These are phyloP conservation scores for Florisuga fusca DNA, from an alignment of 2,797 vertebrate genomes.

Conservation along the genomic window DNA sequence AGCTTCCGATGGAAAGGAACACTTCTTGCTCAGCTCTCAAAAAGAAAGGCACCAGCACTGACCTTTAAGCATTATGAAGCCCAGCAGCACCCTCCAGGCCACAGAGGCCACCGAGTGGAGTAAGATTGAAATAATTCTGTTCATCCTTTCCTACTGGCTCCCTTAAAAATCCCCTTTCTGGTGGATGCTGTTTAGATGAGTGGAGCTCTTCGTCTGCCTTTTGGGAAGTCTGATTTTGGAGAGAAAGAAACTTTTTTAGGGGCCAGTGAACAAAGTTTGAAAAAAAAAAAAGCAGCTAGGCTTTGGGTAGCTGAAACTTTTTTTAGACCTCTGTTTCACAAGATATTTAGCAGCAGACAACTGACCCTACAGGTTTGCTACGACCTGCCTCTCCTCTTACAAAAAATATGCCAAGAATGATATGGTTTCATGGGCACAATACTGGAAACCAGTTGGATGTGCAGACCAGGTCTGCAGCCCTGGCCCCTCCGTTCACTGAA, in stretches of 20 bases:
- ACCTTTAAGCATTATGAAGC: neutral
- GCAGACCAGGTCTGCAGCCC: neutral
- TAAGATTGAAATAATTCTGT: neutral
- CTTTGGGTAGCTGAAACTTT: neutral
- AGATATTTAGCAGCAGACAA: neutral
- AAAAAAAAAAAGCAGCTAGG: neutral
- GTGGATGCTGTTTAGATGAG: neutral
- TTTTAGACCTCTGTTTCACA: neutral
- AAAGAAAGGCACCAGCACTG: neutral
- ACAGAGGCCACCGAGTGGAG: neutral
- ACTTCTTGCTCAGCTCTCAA: neutral
- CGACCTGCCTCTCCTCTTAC: neutral
- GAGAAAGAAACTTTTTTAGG: neutral
- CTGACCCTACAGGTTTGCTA: neutral
- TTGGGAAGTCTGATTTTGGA: neutral
- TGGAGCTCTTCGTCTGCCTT: neutral
- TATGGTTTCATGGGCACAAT: neutral
- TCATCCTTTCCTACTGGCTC: neutral
- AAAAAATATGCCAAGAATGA: neutral
- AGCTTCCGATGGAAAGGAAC: neutral
- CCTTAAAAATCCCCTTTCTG: neutral
- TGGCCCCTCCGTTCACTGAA: fast-evolving
- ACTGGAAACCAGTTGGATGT: neutral
- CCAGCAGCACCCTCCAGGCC: neutral
- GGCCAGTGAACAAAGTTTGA: neutral